These are phyloP conservation scores for Anticlea derivata DNA, from an alignment of 2,888 invertebrate genomes.

Conservation along the genomic window DNA sequence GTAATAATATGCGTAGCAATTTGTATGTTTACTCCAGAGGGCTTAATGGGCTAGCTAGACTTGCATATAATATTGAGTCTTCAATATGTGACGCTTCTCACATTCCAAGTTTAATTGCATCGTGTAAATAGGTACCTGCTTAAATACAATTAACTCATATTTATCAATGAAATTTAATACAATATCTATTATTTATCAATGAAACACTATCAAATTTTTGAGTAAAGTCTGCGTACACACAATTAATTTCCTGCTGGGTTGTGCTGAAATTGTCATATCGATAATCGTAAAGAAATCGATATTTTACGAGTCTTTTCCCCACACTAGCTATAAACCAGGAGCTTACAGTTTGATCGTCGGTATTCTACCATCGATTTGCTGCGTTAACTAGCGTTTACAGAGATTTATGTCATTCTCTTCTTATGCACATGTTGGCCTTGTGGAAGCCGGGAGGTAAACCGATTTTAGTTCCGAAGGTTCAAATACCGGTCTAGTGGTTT, in stretches of 20 bases:
- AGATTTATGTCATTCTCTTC: slow-evolving; percentile 18
- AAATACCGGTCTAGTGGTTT: no score
- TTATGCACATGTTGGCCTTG: no score
- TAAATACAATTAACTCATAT: background rate
- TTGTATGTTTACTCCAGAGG: slow-evolving; percentile 27
- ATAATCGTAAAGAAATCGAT: slow-evolving; percentile 23
- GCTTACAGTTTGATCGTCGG: slow-evolving; percentile 27
- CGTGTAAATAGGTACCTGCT: background rate
- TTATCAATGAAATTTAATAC: background rate
- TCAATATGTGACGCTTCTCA: slow-evolving; percentile 20
- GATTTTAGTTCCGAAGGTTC: no score
- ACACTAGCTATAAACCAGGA: slow-evolving; percentile 32
- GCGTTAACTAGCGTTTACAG: slow-evolving; percentile 14
- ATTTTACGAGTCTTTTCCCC: slow-evolving; percentile 19
- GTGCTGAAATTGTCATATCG: slow-evolving; percentile 14
- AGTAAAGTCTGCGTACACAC: no score
- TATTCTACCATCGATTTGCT: slow-evolving; percentile 17
- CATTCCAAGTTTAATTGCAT: slow-evolving; percentile 17
- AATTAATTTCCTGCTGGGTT: no score
- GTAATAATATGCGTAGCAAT: slow-evolving; percentile 22
- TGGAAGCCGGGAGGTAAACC: no score
- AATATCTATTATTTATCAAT: background rate
- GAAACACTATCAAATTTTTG: background rate
- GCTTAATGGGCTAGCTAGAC: slow-evolving; percentile 17
- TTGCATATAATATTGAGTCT: slow-evolving; percentile 13